phyloP scores from a whole-genome alignment of 2,113 vertebrate genomes.

The Eurystomus gularis region DNA sequence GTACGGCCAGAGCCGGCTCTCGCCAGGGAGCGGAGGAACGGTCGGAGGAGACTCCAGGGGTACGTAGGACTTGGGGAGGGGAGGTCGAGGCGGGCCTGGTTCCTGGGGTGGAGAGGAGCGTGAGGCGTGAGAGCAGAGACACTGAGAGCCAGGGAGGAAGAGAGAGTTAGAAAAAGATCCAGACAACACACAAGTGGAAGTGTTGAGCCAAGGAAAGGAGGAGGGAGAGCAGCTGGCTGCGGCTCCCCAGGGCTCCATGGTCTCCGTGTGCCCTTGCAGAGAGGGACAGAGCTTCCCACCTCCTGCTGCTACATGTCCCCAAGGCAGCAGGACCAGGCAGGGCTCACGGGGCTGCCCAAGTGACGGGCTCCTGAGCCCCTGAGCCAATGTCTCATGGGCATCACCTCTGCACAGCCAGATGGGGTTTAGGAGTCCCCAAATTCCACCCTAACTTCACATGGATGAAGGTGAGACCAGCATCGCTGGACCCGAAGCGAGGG shows the following conservation, averaged over 20 bases:
- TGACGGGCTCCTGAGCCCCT: not conserved
- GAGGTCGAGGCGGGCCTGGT: constrained; percentile 90
- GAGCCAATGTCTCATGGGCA: not conserved
- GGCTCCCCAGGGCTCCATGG: fast-evolving
- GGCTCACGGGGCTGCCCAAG: not conserved
- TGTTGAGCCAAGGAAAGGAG: not conserved
- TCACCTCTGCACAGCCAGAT: not conserved
- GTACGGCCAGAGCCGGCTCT: constrained; percentile 88
- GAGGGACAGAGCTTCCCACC: not conserved
- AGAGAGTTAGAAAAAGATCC: constrained; percentile 64
- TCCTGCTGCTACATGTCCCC: not conserved
- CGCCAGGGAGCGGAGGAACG: constrained; percentile 84
- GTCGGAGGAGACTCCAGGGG: constrained; percentile 87
- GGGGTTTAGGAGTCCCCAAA: not conserved
- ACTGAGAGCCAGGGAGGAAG: constrained; percentile 69
- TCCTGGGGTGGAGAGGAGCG: constrained; percentile 84
- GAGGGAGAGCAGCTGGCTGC: not conserved
- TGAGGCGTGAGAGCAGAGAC: constrained; percentile 65
- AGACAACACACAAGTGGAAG: not conserved
- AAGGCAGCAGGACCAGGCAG: not conserved
- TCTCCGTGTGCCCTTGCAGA: not conserved
- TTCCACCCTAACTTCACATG: not conserved
- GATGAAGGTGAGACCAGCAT: not conserved
- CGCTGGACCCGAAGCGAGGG: fast-evolving
- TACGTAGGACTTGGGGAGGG: constrained; percentile 94